Conservation (phyloP, 2,113 vertebrate species). For the Nematolebias whitei region DNA sequence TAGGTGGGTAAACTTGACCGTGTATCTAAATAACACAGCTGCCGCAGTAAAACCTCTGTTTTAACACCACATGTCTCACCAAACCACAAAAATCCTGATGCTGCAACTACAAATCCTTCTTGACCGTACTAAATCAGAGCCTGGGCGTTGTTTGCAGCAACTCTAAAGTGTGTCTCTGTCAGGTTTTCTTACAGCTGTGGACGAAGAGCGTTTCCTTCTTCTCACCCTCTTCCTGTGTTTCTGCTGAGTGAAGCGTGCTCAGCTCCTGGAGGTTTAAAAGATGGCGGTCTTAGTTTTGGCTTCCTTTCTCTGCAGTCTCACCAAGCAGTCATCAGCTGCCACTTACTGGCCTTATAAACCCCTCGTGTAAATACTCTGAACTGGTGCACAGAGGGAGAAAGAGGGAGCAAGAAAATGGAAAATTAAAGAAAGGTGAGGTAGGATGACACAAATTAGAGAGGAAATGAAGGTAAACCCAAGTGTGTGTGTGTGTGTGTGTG, state of each 20-base stretch:
- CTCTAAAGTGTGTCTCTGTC: slow-evolving; percentile 6
- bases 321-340: slow-evolving; percentile 54
- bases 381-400: background rate
- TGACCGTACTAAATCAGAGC: slow-evolving; percentile 2
- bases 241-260: slow-evolving; percentile 23
- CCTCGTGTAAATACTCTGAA: slow-evolving; percentile 31
- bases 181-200: slow-evolving; percentile 13
- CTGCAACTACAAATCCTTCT: background rate
- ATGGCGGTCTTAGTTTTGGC: slow-evolving; percentile 38
- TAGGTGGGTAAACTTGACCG: background rate
- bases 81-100: background rate
- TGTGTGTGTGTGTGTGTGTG: too few relatives aligned
- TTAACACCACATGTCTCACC: background rate
- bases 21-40: background rate
- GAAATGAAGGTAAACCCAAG: background rate
- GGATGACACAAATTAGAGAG: background rate
- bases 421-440: background rate
- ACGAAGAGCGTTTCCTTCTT: slow-evolving; percentile 23
- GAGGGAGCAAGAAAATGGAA: slow-evolving; percentile 1
- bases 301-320: slow-evolving; percentile 38
- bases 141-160: background rate
- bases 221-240: background rate
- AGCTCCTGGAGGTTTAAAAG: slow-evolving; percentile 41
- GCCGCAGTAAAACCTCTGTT: background rate
- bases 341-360: slow-evolving; percentile 50